These are phyloP conservation scores for Bellardia bayeri DNA, from an alignment of 2,888 invertebrate genomes.

Conservation along the genomic window DNA sequence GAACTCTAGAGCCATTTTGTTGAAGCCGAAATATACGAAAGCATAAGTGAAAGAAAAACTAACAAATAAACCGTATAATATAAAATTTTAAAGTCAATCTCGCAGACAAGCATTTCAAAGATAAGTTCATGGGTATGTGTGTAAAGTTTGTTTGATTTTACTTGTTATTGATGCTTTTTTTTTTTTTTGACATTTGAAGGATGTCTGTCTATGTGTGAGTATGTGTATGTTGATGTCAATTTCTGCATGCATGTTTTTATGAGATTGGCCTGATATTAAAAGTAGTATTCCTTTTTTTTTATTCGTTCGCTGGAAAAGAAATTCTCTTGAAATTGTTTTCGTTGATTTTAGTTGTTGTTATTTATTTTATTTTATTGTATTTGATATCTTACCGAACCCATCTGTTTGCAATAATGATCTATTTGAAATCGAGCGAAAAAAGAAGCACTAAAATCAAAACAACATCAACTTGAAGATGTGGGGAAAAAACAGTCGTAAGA, in stretches of 20 bases:
- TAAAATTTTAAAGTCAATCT: slow-evolving; percentile 76
- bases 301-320: neutral
- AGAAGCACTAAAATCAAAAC: slow-evolving; percentile 1
- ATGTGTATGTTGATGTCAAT: neutral
- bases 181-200: slow-evolving; percentile 4
- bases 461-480: slow-evolving; percentile 11
- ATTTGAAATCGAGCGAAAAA: slow-evolving; percentile 18
- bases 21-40: neutral
- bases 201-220: neutral
- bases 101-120: neutral
- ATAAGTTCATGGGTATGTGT: neutral
- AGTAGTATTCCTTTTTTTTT: neutral
- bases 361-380: slow-evolving; percentile 53
- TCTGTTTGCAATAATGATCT: slow-evolving; percentile 59
- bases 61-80: slow-evolving; percentile 75
- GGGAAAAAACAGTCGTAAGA: slow-evolving; percentile 20
- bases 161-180: neutral
- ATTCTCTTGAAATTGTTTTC: slow-evolving; percentile 48
- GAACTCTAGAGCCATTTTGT: neutral
- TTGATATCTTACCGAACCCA: slow-evolving; percentile 53
- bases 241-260: slow-evolving; percentile 38
- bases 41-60: neutral
- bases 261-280: slow-evolving; percentile 21
- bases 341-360: slow-evolving; percentile 12
- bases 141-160: neutral